Conservation (phyloP, 2,888 invertebrate genomes). For the Sialis fuliginosa region DNA sequence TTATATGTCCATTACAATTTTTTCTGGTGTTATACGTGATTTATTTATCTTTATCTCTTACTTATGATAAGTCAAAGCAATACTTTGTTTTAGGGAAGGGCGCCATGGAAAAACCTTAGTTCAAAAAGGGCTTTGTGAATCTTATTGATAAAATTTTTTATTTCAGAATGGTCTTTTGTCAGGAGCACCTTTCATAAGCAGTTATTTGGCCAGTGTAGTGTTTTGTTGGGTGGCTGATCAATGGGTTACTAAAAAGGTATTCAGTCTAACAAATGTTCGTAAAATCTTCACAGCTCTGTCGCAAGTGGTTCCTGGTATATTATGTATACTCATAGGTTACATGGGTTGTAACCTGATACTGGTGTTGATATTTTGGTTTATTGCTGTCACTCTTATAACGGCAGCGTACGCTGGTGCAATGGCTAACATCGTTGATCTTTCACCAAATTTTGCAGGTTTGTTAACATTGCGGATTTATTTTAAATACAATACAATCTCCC, state of each 20-base stretch:
- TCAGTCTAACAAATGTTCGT: conserved; percentile 43
- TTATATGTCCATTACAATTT: too few species aligned
- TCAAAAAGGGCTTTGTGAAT: too few species aligned
- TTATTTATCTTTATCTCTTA: too few species aligned
- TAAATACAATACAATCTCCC: too few species aligned
- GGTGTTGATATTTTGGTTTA: conserved; percentile 45
- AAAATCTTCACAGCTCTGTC: conserved; percentile 49
- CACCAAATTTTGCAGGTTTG: conserved; percentile 54
- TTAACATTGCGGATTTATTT: neutral
- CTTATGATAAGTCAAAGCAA: too few species aligned
- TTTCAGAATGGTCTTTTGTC: conserved; percentile 45
- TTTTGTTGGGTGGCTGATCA: conserved; percentile 52
- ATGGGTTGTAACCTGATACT: conserved; percentile 38
- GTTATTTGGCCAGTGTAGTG: conserved; percentile 48
- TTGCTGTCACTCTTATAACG: conserved; percentile 50
- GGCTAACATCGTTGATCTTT: conserved; percentile 60
- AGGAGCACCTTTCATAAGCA: conserved; percentile 50
- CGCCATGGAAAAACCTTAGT: too few species aligned
- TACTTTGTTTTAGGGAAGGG: too few species aligned
- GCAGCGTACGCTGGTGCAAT: conserved; percentile 58
- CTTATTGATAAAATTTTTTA: conserved; percentile 4
- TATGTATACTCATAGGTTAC: conserved; percentile 43
- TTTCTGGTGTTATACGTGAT: too few species aligned
- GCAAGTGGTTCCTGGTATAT: conserved; percentile 48
- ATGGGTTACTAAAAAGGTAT: conserved; percentile 34